Conservation (phyloP, 1,140 invertebrate genomes). For the Drosophila arizonae region DNA sequence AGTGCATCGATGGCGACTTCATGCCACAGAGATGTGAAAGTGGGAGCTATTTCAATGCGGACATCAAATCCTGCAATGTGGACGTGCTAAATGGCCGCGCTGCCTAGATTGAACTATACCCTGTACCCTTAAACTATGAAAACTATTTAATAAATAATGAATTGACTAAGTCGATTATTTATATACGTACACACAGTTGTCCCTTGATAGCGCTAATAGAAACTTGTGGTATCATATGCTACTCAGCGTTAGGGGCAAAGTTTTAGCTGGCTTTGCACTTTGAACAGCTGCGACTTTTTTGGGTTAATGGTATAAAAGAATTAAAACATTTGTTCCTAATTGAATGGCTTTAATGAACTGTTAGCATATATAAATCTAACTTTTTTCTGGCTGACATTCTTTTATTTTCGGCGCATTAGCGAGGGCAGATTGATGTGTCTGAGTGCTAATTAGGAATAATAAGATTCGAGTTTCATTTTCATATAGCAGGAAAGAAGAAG, state of each 20-base stretch:
- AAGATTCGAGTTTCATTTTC: background rate
- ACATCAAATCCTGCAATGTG: slow-evolving; percentile 1
- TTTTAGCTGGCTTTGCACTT: slow-evolving; percentile 1
- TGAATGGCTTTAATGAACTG: slow-evolving; percentile 15
- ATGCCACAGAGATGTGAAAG: slow-evolving; percentile 16
- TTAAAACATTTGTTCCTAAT: slow-evolving; percentile 43
- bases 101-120: background rate
- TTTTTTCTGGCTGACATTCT: slow-evolving; percentile 5
- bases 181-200: background rate
- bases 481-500: background rate
- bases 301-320: slow-evolving; percentile 20
- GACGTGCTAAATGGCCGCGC: slow-evolving; percentile 9
- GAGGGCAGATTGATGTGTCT: background rate
- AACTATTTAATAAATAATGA: slow-evolving; percentile 7
- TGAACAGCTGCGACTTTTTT: slow-evolving; percentile 24
- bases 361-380: background rate
- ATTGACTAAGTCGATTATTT: background rate
- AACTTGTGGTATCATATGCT: slow-evolving; percentile 4
- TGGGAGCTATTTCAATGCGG: slow-evolving; percentile 12
- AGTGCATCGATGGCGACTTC: slow-evolving; percentile 32
- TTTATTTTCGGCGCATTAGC: background rate
- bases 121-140: background rate
- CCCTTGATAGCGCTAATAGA: background rate
- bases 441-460: slow-evolving; percentile 14
- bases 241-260: background rate